Conservation (phyloP, 2,113 vertebrate genomes). For the Notarius quadriscutis region DNA sequence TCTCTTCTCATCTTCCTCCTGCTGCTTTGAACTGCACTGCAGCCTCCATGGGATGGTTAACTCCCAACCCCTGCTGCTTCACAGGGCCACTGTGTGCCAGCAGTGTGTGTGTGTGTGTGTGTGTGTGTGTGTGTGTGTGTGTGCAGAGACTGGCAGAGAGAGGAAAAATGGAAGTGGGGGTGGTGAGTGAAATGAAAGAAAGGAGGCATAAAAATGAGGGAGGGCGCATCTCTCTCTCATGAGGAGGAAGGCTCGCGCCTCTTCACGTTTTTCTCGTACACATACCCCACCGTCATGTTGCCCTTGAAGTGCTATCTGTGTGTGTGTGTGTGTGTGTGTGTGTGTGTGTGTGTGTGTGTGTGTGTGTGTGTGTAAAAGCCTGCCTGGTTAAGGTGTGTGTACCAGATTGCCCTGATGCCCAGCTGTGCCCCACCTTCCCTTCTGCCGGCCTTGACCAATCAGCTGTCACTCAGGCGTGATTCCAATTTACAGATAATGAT, state of each 20-base stretch:
- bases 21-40: constrained; percentile 47
- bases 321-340: constrained; percentile 42
- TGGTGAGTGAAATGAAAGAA: constrained; percentile 33
- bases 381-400: constrained; percentile 61
- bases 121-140: constrained; percentile 9
- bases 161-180: constrained; percentile 37
- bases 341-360: constrained; percentile 51
- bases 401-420: constrained; percentile 73
- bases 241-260: constrained; percentile 43
- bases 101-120: constrained; percentile 26
- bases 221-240: constrained; percentile 20
- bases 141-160: constrained; percentile 25
- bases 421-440: constrained; percentile 72
- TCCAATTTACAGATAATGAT: constrained; percentile 87
- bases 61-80: constrained; percentile 48
- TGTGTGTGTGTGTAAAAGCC: constrained; percentile 48
- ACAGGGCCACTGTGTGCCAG: constrained; percentile 23
- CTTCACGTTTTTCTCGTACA: constrained; percentile 60
- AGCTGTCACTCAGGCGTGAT: constrained; percentile 85
- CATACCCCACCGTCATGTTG: constrained; percentile 68
- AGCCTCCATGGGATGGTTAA: constrained; percentile 44
- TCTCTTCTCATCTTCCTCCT: constrained; percentile 45
- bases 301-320: constrained; percentile 62
- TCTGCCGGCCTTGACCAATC: constrained; percentile 79
- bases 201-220: constrained; percentile 20